Percentiles rank a stretch among this genome's conserved stretches.
Conservation (phyloP, 1,140 invertebrate species). For the Drosophila lacteicornis region DNA sequence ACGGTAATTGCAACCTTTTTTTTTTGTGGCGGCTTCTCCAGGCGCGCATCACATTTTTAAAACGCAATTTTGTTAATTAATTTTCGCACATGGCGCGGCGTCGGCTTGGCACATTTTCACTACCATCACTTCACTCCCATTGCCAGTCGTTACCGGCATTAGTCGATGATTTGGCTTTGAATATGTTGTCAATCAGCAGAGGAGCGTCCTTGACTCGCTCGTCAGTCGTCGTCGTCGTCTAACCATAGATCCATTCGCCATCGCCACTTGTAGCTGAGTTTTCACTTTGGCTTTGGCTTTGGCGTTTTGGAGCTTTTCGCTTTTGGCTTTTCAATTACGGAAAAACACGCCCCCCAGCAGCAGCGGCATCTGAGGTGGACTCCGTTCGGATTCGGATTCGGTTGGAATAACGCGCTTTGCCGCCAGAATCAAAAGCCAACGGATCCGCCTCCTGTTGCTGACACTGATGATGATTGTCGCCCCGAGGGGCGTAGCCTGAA, state of each 20-base stretch:
- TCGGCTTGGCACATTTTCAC: conserved; percentile 18
- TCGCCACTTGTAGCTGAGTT: conserved; percentile 35
- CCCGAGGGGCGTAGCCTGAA: conserved; percentile 34
- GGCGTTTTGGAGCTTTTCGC: conserved; percentile 61
- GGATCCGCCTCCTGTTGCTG: conserved; percentile 63
- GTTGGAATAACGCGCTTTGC: conserved; percentile 40
- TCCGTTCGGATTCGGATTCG: conserved; percentile 7
- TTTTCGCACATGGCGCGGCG: conserved; percentile 64
- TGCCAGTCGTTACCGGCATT: conserved; percentile 61
- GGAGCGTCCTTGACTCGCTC: conserved; percentile 34
- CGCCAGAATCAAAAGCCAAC: conserved; percentile 35
- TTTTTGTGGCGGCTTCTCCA: not conserved
- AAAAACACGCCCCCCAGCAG: conserved; percentile 38
- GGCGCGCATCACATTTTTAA: conserved; percentile 43
- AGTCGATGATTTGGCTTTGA: conserved; percentile 63
- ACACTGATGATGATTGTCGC: conserved; percentile 72
- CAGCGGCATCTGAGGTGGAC: no score
- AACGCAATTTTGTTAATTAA: conserved; percentile 83
- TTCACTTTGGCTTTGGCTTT: conserved; percentile 18
- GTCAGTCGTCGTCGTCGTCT: conserved; percentile 13
- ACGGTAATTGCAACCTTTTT: conserved; percentile 80
- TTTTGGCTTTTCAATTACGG: conserved; percentile 77
- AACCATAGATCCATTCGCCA: conserved; percentile 11
- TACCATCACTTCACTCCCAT: not conserved
- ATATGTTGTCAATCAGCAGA: conserved; percentile 70